Evolutionary conservation across 2,113 vertebrate species (phyloP), one percentile per base, ranked within the genome.

Genomic region (Misgurnus anguillicaudatus): DNA sequence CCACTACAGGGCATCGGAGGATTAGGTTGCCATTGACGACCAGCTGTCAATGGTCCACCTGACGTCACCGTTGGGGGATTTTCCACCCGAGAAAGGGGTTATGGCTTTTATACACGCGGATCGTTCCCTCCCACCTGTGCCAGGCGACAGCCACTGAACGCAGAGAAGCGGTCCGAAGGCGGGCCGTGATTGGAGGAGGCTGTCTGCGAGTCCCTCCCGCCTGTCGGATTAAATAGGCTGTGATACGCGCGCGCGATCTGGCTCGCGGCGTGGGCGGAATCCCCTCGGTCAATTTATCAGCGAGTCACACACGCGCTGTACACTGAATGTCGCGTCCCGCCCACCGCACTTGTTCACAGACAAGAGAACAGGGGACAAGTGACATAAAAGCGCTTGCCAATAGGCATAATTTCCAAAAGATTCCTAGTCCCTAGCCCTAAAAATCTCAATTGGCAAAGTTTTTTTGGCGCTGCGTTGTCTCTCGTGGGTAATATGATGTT

Each of bases 21-120:
- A 89, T 89, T 89, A 75, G 89, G 89, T 91, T 89, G 89, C 89
- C 89, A 87, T 45, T 91, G 91, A 90, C 91, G 88, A 91, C 90
- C 84, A 80, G 86, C 85, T 90, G 90, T 91, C 90, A 69, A 81
- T 84, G 73, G 85, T 86, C 85, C 86, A 82, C 77, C 79, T 84
- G 81, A 87, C 81, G 84, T 91, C 88, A 87, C 68, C 79, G 66
- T 83, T 64, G 86, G 84, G 88, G 87, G 89, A 84, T 85, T 85
- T 88, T 89, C 84, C 82, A 84, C 76, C 79, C 57, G 42, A 80
- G 24, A 84, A 41, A 47, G 58, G 69, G 64, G 67, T 70, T 53
- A 64, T 16, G 65, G 74, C 19, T 79, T 62, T 77, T 71, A 77
- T 81, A 62, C 58, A 8, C 41, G 62, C 42, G n/a, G 53, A 82